Evolutionary conservation across 1,140 invertebrate species (phyloP).

Genomic region (Ephestia elutella): DNA sequence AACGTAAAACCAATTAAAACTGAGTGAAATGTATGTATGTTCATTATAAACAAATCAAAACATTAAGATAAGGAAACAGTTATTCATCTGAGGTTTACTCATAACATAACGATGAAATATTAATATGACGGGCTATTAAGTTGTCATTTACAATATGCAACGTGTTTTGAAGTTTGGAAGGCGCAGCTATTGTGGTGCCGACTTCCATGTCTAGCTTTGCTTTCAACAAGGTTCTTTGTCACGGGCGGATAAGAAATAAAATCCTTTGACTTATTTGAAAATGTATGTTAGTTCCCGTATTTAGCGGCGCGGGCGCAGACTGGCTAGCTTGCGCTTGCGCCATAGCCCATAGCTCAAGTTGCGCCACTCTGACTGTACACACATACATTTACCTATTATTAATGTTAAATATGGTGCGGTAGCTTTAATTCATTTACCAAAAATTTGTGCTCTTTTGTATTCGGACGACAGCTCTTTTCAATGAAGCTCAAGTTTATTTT

Average conservation of each 20-base stretch:
- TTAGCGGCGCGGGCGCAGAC: constrained; percentile 10
- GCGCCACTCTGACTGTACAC: constrained; percentile 23
- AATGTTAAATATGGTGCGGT: constrained; percentile 20
- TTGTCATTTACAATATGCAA: constrained; percentile 4
- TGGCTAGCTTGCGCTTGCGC: constrained; percentile 19
- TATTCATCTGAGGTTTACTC: not conserved
- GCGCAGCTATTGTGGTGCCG: not conserved
- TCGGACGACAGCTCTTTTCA: not conserved
- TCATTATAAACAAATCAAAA: not conserved
- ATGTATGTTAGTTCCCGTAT: constrained; percentile 14
- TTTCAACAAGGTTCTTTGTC: not conserved
- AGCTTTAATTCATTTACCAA: not conserved
- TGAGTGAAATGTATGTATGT: no score
- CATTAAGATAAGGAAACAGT: not conserved
- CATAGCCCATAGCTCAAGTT: constrained; percentile 18
- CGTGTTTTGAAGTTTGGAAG: not conserved
- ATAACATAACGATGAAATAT: not conserved
- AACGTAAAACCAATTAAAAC: no score
- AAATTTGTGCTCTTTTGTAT: not conserved
- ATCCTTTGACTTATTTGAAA: not conserved
- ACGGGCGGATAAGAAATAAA: not conserved
- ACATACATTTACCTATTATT: constrained; percentile 13
- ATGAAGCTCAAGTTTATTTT: not conserved
- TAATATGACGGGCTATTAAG: constrained; percentile 7
- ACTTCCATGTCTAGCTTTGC: not conserved